Base-by-base conservation (phyloP, 2,113 vertebrate species). In the Bettongia penicillata region DNA sequence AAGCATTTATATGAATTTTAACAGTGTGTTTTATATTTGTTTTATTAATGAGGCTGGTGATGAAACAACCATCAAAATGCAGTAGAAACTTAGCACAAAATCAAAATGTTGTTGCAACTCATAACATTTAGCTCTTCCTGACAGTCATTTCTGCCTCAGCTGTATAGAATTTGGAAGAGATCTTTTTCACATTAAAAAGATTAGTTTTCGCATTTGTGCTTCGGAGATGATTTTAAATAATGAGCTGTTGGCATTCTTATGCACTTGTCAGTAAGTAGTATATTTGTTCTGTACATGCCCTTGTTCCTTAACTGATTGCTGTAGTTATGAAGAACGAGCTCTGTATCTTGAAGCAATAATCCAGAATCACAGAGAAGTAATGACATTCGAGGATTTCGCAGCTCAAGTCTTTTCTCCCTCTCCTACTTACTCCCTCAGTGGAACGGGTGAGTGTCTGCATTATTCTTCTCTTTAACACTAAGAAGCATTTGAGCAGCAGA, bases 331-430 rank as follows among this genome's bases (percentile, higher is more conserved):
- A 98, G 99, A 99, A 94, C 98, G 99, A 96, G 99, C 99, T 50
- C 99, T 99, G 97, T 99, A 99, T 96, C 99, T 99, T 50, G 99
- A 99, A 98, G 99, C 99, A 98, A 99, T 99, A 98, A 99, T 99
- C 98, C 99, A 99, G 98, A 99, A 99, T 98, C 99, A 99, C 97
- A 99, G 99, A 93, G 99, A 99, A 98, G 99, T 99, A 96, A 99
- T 99, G 99, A 99, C 99, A 37, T 99, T 99, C 95, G 99, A 99
- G 98, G 99, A 99, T 98, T 99, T 99, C 96, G 99, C 99, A 1
- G 99, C 99, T 94, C 99, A 99, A 99, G 99, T 99, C 98, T 99
- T 99, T 98, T 99, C 99, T 93, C 99, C 99, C 28, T 99, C 99
- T 97, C 99, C 99, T 90, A 99, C 98, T 98, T 99, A 99, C 98